These are phyloP conservation scores for Pagrus major DNA, from an alignment of 2,113 vertebrate genomes.

Conservation along the genomic window DNA sequence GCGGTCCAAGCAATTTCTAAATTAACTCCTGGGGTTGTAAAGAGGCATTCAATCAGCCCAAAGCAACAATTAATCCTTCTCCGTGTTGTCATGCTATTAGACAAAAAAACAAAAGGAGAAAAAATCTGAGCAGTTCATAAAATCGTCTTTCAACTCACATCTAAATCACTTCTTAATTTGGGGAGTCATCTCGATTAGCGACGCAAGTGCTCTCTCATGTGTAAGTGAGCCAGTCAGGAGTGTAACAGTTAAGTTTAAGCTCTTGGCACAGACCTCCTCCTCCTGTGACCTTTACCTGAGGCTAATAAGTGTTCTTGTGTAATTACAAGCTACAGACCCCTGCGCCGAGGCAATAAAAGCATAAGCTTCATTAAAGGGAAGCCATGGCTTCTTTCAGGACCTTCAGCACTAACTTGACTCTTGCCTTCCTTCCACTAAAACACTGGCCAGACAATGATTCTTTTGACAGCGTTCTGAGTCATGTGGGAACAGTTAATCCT, in stretches of 20 bases:
- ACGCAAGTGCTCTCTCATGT: background rate
- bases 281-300: conserved; percentile 66
- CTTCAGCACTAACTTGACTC: conserved; percentile 49
- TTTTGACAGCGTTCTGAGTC: conserved; percentile 42
- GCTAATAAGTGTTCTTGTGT: conserved; percentile 57
- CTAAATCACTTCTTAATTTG: conserved; percentile 5
- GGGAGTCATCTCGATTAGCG: conserved; percentile 16
- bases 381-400: conserved; percentile 45
- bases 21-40: background rate
- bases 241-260: conserved; percentile 35
- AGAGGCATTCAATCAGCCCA: background rate
- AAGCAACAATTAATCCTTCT: background rate
- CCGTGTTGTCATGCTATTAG: background rate
- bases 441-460: conserved; percentile 27
- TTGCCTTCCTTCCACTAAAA: conserved; percentile 24
- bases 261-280: conserved; percentile 17
- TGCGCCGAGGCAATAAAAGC: conserved; percentile 45
- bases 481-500: background rate
- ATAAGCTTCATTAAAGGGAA: conserved; percentile 56
- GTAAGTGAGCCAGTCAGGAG: conserved; percentile 13
- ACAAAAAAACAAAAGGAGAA: background rate
- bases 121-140: background rate
- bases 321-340: conserved; percentile 56
- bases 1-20: background rate
- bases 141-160: background rate